A percentile compares a stretch with the other conserved stretches of the same genome.
phyloP scores from a whole-genome alignment of 2,113 vertebrate genomes.

The Zosterops borbonicus region DNA sequence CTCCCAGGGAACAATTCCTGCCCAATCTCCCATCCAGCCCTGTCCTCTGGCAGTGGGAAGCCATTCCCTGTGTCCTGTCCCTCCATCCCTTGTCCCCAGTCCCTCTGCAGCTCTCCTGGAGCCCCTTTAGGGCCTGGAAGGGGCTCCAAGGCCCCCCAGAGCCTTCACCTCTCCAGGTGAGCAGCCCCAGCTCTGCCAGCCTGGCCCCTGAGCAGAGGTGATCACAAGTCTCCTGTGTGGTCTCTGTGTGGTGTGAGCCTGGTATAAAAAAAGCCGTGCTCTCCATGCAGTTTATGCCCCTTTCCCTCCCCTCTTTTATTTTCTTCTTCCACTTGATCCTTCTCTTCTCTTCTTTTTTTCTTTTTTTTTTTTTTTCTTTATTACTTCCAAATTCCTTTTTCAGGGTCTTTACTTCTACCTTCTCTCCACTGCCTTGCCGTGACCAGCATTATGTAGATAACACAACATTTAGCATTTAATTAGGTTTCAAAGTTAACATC shows the following conservation, averaged over 20 bases:
- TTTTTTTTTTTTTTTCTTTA: neutral
- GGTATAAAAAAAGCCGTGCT: neutral
- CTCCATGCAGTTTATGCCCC: neutral
- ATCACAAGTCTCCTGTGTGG: neutral
- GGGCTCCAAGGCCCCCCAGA: accelerated
- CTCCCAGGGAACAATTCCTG: neutral
- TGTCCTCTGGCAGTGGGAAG: neutral
- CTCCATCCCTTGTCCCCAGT: accelerated
- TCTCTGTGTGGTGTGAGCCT: neutral
- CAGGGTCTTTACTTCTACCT: neutral
- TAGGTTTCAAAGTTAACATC: neutral
- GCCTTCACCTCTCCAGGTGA: neutral
- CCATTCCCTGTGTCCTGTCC: accelerated
- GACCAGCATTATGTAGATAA: neutral
- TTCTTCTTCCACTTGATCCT: neutral
- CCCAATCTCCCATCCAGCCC: neutral
- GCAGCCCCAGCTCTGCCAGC: neutral
- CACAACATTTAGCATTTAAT: neutral
- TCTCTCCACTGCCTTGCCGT: neutral
- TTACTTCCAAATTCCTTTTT: neutral
- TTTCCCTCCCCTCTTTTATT: accelerated
- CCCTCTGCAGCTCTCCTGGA: neutral
- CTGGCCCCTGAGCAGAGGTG: neutral
- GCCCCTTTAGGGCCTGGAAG: neutral
- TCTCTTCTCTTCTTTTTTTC: neutral